Evolutionary conservation across 2,113 vertebrate genomes (phyloP).

Genomic region (Vanacampus margaritifer): DNA sequence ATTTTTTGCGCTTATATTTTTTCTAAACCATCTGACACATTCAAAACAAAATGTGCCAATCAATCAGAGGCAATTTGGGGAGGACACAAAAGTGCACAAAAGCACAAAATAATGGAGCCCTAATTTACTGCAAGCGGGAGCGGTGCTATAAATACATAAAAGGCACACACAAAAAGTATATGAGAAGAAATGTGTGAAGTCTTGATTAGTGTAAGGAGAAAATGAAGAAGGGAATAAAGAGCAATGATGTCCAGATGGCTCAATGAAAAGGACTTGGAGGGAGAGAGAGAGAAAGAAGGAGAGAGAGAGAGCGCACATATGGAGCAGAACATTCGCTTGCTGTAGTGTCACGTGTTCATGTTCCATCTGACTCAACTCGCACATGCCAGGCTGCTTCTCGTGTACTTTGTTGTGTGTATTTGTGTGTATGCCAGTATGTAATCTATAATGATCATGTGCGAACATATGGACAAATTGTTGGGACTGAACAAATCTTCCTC

Average conservation of each 20-base stretch:
- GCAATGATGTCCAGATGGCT: slow-evolving; percentile 30
- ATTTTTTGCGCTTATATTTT: background rate
- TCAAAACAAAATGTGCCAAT: background rate
- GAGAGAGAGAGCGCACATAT: slow-evolving; percentile 21
- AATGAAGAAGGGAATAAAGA: background rate
- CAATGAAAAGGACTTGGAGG: background rate
- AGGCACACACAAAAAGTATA: background rate
- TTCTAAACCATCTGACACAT: background rate
- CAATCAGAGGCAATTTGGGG: background rate
- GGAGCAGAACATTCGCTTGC: slow-evolving; percentile 12
- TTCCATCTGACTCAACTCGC: slow-evolving; percentile 28
- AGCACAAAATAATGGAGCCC: background rate
- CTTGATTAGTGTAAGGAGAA: slow-evolving; percentile 1
- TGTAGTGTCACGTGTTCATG: slow-evolving; percentile 20
- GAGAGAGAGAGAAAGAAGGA: background rate
- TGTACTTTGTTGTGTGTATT: background rate
- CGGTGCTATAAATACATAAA: background rate
- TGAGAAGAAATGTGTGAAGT: background rate
- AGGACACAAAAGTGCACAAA: background rate
- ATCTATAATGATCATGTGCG: background rate
- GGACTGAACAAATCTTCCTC: no score
- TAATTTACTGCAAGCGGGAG: background rate
- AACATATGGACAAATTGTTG: background rate
- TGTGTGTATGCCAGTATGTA: slow-evolving; percentile 6
- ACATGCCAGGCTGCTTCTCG: background rate